Evolutionary conservation across 2,888 invertebrate species (phyloP).

Genomic region (Sinohyriopsis cumingii): DNA sequence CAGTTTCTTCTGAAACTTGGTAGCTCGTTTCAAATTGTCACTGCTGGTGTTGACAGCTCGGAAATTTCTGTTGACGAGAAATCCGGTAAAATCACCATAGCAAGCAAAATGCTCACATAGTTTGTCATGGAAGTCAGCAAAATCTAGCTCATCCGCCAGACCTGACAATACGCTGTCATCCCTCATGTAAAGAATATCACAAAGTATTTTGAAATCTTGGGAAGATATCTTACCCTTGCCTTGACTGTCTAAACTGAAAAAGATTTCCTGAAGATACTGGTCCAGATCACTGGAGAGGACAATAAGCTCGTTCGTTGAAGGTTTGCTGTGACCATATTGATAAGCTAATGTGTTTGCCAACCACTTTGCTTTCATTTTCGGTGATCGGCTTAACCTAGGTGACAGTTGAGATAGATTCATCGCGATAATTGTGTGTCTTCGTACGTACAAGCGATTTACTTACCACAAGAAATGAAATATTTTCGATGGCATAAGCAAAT

Average conservation of each 20-base stretch:
- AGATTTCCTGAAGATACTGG: constrained; percentile 37
- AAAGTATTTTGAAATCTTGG: constrained; percentile 30
- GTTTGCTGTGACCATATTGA: constrained; percentile 32
- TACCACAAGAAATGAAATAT: no score
- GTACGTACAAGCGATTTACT: no score
- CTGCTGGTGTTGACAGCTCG: constrained; percentile 23
- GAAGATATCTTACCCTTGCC: constrained; percentile 28
- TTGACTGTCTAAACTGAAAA: constrained; percentile 34
- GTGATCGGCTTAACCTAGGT: constrained; percentile 32
- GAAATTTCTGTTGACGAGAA: constrained; percentile 36
- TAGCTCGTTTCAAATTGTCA: constrained; percentile 16
- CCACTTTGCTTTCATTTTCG: constrained; percentile 40
- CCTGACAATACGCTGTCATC: constrained; percentile 13
- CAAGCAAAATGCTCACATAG: constrained; percentile 40
- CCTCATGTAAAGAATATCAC: constrained; percentile 27
- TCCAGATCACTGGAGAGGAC: constrained; percentile 36
- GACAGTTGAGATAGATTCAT: constrained; percentile 33
- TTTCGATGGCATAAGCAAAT: no score
- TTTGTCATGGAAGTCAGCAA: constrained; percentile 31
- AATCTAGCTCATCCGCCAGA: constrained; percentile 15
- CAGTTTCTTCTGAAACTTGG: constrained; percentile 31
- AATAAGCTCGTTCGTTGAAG: constrained; percentile 27
- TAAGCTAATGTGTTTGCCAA: constrained; percentile 36
- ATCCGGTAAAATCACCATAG: constrained; percentile 36
- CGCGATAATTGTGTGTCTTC: no score